Evolutionary conservation across 2,888 invertebrate species (phyloP), one percentile per base, ranked within the genome.

Genomic region (Polyommatus iphigenia): DNA sequence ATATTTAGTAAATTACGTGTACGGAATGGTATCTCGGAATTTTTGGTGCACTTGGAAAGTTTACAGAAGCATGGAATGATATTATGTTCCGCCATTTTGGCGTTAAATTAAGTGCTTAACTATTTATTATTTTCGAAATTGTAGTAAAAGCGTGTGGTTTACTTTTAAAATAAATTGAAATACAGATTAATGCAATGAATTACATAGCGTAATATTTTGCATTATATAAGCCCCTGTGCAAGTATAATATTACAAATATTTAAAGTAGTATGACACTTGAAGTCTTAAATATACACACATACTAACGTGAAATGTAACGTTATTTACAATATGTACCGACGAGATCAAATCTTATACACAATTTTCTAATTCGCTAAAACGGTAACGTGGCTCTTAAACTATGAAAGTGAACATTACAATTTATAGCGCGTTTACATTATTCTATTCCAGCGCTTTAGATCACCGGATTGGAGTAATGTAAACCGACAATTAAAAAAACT

Each of bases 21-120:
- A 46, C 57, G 78, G 78, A 78, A 78, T 78, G 78, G 73, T 75
- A 10, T 20, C 29, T 67, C 75, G 78, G 78, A 78, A 78, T 78
- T 41, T 71, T 72, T 29, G 20, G 46, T 50, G 50, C 50, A 50
- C 29, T 15, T 75, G 75, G 75, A 75, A 75, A 75, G 75, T 32
- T 50, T 54, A 54, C 15, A 20, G 75, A 75, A 75, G 75, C 29
- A 50, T 75, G 75, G 75, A 75, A 75, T 75, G 50, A 29, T 41
- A 41, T 10, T 41, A 20, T 72, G 41, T 72, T 72, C n/a, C n/a
- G n/a, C 36, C 41, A 72, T 41, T 4, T 72, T 36, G 36, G n/a
- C 72, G 8, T 72, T 72, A 71, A 20, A 8, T 32, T 72, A 41
- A 41, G 41, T 41, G 72, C 72, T 8, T 54, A 54, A 54, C 18